A percentile compares a stretch with the other conserved stretches of the same genome.
phyloP scores from a whole-genome alignment of 1,140 invertebrate species.

The Antheraea pernyi region DNA sequence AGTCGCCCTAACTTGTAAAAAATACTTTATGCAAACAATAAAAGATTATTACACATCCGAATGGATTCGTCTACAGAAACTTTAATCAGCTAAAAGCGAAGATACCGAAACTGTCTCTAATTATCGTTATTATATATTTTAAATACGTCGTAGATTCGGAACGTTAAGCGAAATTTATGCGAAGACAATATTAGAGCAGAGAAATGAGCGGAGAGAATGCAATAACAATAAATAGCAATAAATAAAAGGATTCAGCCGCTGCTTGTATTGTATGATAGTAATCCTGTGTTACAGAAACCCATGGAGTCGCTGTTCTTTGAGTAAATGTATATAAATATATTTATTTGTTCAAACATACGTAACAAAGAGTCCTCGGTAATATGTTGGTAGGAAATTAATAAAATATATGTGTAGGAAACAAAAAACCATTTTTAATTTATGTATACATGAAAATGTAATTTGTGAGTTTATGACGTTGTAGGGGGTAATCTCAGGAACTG shows the following conservation, averaged over 20 bases:
- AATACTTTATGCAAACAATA: not conserved
- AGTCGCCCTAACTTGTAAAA: not conserved
- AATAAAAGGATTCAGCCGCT: conserved; percentile 80
- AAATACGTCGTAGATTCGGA: conserved; percentile 52
- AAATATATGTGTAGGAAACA: no score
- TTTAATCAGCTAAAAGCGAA: conserved; percentile 11
- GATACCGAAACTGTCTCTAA: conserved; percentile 44
- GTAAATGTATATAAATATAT: not conserved
- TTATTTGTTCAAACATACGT: no score
- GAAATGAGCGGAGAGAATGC: conserved; percentile 73
- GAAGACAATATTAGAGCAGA: conserved; percentile 74
- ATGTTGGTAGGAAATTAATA: no score
- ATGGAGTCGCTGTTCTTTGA: conserved; percentile 40
- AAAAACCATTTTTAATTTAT: no score
- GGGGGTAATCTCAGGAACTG: no score
- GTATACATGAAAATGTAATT: no score
- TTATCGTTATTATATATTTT: conserved; percentile 65
- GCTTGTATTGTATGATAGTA: conserved; percentile 79
- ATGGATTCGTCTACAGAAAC: not conserved
- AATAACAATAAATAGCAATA: conserved; percentile 80
- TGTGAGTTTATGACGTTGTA: no score
- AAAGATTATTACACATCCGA: not conserved
- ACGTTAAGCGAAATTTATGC: conserved; percentile 72
- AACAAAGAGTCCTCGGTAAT: no score
- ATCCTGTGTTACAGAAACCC: conserved; percentile 47